Conservation (phyloP, 2,888 invertebrate genomes). For the Lamellibrachia columna region DNA sequence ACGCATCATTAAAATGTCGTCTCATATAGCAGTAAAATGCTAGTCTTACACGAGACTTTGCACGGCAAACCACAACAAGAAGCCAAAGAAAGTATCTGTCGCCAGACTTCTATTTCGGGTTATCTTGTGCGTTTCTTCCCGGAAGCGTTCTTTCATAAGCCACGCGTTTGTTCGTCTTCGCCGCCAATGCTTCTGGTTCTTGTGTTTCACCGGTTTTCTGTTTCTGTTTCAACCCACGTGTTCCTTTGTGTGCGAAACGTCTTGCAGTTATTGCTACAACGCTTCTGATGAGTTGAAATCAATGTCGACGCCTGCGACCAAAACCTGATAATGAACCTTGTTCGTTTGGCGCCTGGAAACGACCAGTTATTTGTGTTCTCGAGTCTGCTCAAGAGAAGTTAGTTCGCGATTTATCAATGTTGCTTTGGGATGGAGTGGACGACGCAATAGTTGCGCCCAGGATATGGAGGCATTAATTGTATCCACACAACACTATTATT, state of each 20-base stretch:
- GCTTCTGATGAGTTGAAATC: neutral
- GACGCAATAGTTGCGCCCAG: neutral
- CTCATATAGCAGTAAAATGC: no score
- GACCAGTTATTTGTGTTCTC: neutral
- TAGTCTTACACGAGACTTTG: no score
- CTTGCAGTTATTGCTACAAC: neutral
- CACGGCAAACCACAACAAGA: neutral
- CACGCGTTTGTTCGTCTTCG: no score
- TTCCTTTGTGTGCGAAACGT: neutral
- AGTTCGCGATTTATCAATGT: constrained; percentile 16
- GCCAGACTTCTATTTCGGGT: neutral
- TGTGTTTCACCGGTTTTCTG: neutral
- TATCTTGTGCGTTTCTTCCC: neutral
- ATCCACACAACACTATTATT: neutral
- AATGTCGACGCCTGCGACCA: neutral
- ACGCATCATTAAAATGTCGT: neutral
- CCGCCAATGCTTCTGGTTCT: neutral
- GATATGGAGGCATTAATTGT: neutral
- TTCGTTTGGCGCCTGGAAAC: neutral
- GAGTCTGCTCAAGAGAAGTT: constrained; percentile 1
- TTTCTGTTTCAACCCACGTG: neutral
- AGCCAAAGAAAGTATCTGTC: neutral
- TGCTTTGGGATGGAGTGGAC: neutral
- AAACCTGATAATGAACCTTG: neutral
- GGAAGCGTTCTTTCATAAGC: neutral